These are phyloP conservation scores for Mastacembelus armatus DNA, from an alignment of 2,797 vertebrate genomes.

Conservation along the genomic window DNA sequence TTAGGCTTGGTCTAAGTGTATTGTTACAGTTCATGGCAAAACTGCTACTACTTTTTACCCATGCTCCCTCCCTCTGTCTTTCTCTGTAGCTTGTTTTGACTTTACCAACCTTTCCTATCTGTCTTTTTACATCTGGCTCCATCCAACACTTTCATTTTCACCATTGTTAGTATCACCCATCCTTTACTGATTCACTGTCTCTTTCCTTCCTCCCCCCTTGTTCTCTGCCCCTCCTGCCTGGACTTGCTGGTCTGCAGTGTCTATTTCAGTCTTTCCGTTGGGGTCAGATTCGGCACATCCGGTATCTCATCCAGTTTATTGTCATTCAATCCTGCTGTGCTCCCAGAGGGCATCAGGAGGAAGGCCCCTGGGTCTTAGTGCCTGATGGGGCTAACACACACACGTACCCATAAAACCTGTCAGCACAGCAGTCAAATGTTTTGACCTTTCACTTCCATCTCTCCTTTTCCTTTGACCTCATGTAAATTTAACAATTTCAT, in stretches of 20 bases:
- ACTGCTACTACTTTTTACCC: no score
- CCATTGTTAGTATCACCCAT: conserved; percentile 15
- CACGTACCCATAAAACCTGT: background rate
- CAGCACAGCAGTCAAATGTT: background rate
- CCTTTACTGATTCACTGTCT: conserved; percentile 35
- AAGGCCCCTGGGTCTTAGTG: conserved; percentile 82
- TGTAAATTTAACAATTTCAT: no score
- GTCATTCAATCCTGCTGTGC: conserved; percentile 85
- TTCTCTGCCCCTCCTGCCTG: conserved; percentile 53
- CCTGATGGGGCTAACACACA: conserved; percentile 28
- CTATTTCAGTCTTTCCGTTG: conserved; percentile 89
- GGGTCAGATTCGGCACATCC: conserved; percentile 87
- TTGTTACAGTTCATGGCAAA: no score
- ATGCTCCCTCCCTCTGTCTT: no score
- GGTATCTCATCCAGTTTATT: conserved; percentile 89
- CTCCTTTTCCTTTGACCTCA: background rate
- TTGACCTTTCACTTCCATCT: conserved; percentile 2
- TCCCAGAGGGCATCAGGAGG: conserved; percentile 72
- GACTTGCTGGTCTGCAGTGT: conserved; percentile 83
- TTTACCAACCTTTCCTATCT: no score
- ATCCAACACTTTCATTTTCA: conserved; percentile 30
- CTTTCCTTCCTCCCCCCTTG: conserved; percentile 17
- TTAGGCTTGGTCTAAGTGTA: no score
- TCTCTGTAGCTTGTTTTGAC: no score
- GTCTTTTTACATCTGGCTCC: no score